Conservation (phyloP, 2,888 invertebrate genomes). For the Cerastis leucographa region DNA sequence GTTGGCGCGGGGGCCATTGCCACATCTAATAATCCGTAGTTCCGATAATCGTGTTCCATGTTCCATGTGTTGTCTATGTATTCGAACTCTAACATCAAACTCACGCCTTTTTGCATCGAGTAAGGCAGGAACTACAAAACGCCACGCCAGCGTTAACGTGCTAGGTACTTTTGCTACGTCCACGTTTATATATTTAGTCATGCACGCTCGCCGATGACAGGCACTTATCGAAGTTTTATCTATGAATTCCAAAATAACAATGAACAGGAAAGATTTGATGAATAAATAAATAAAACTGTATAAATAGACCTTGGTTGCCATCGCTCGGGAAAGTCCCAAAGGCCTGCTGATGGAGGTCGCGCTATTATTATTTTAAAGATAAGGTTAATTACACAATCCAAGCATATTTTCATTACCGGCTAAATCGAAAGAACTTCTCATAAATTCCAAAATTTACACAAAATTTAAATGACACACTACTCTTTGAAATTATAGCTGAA, state of each 20-base stretch:
- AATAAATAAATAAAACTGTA: not conserved
- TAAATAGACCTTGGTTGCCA: not conserved
- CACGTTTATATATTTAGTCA: not conserved
- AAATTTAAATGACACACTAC: not conserved
- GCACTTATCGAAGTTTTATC: not conserved
- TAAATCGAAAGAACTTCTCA: not conserved
- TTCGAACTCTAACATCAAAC: not conserved
- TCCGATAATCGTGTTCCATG: slow-evolving; percentile 17
- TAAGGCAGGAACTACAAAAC: not conserved
- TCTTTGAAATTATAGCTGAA: not conserved
- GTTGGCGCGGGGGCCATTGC: slow-evolving; percentile 17
- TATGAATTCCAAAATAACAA: not conserved
- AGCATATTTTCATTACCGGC: not conserved
- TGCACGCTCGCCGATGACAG: not conserved
- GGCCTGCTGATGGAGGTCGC: not conserved
- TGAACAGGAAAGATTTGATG: slow-evolving; percentile 28
- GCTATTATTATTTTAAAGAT: not conserved
- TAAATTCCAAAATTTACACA: not conserved
- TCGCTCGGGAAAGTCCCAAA: slow-evolving; percentile 8
- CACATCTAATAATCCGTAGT: slow-evolving; percentile 16
- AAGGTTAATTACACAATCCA: not conserved
- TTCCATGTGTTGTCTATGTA: not conserved
- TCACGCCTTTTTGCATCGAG: not conserved
- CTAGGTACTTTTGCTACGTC: not conserved
- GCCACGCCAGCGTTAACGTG: not conserved